Evolutionary conservation across 2,113 vertebrate genomes (phyloP).

Genomic region (Psilopsiagon aymara): DNA sequence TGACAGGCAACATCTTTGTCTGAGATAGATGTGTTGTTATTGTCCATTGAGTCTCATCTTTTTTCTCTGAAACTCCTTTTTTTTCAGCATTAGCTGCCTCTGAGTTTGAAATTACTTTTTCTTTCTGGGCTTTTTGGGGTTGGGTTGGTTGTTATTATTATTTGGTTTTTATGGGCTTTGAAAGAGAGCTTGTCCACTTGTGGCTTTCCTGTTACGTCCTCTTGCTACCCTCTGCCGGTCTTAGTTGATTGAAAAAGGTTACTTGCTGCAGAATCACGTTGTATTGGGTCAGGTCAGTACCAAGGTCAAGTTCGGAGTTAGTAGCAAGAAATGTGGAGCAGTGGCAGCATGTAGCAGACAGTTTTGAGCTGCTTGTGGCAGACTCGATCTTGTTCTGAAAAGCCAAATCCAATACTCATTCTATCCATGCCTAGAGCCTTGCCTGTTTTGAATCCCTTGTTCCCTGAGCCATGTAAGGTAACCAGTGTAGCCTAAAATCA

Average conservation of each 20-base stretch:
- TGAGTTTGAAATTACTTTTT: neutral
- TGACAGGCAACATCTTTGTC: conserved; percentile 15
- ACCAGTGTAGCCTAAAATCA: neutral
- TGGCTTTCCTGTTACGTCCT: neutral
- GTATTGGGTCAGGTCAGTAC: neutral
- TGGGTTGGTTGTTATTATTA: accelerated
- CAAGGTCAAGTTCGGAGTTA: neutral
- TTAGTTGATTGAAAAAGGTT: neutral
- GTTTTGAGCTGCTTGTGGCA: neutral
- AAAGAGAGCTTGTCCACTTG: neutral
- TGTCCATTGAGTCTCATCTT: neutral
- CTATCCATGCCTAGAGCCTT: neutral
- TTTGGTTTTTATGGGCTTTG: neutral
- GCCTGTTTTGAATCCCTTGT: neutral
- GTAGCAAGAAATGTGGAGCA: neutral
- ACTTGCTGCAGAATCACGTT: neutral
- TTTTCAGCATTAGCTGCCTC: neutral
- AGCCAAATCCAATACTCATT: neutral
- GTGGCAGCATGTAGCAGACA: neutral
- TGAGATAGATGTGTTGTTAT: neutral
- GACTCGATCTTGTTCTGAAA: neutral
- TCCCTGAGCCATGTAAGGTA: neutral
- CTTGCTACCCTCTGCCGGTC: neutral
- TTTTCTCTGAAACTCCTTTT: neutral
- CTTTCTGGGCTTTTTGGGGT: neutral